Percentiles rank a stretch among this genome's conserved stretches.
Conservation (phyloP, 2,888 invertebrate genomes). For the Cryptophagus acutangulus region DNA sequence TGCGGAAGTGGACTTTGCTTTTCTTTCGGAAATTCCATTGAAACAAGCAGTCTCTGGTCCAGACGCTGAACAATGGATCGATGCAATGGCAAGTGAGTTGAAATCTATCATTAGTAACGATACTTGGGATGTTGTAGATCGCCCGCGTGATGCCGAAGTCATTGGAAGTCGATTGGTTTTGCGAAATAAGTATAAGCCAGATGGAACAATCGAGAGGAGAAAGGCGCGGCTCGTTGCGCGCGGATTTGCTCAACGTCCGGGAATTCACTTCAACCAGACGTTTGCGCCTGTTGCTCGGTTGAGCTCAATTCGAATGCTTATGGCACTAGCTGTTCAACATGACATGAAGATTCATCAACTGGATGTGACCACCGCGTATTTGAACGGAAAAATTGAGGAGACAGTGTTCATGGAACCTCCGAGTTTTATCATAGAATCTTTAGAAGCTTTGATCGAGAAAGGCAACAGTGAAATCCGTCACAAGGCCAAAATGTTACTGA, state of each 20-base stretch:
- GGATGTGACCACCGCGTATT: slow-evolving; percentile 23
- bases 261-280: slow-evolving; percentile 31
- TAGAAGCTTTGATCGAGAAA: too few species aligned
- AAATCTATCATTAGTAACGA: slow-evolving; percentile 23
- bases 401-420: slow-evolving; percentile 19
- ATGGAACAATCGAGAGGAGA: slow-evolving; percentile 22
- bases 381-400: slow-evolving; percentile 24
- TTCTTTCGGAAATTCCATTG: too few species aligned
- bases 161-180: slow-evolving; percentile 26
- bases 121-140: slow-evolving; percentile 25
- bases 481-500: too few species aligned
- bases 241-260: slow-evolving; percentile 29
- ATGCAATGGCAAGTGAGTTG: slow-evolving; percentile 22
- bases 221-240: slow-evolving; percentile 33
- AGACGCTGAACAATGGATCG: slow-evolving; percentile 20
- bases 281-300: slow-evolving; percentile 30
- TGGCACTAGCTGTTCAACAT: slow-evolving; percentile 23
- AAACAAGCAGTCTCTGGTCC: too few species aligned
- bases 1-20: too few species aligned
- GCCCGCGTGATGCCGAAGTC: slow-evolving; percentile 17
- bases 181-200: slow-evolving; percentile 21
- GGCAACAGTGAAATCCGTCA: too few species aligned
- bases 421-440: too few species aligned
- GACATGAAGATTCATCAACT: slow-evolving; percentile 21
- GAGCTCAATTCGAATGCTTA: slow-evolving; percentile 26